Base-by-base conservation (phyloP, 2,797 vertebrate species). In the Ctenochaetus hawaiiensis region DNA sequence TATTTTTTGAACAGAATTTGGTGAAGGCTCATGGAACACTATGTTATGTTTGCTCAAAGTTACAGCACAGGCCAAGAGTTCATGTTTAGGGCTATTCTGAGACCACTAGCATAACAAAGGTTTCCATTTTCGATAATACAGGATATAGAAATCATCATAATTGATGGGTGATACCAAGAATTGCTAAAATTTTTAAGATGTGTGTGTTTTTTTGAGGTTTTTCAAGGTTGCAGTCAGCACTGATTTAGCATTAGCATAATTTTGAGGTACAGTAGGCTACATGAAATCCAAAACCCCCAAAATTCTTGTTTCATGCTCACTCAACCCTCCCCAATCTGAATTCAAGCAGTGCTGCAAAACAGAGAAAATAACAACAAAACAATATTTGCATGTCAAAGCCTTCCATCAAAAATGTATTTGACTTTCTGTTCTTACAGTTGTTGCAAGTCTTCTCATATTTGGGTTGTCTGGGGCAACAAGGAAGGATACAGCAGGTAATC, bases 401-500 rank as follows among this genome's bases (percentile, higher is more conserved):
- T n/a, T 45, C 6, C 22, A 26, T 72, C 23, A 63, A 56, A 81
- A 43, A 65, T 49, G 7, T 2, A 74, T 80, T 48, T 72, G 5
- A 82, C 26, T 75, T 22, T 85, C 57, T 85, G 75, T 76, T 80
- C 64, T 81, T 82, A 58, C 96, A 99, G 98, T 98, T 97, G 97
- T 97, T 97, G 97, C 97, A 97, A 97, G 97, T 98, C 96, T 99
- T 93, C 96, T 98, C 95, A 96, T 99, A 93, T 95, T 99, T 93
- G 97, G 98, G 93, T 96, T 97, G 91, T 97, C 96, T 95, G 96
- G 96, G 91, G 97, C 97, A 95, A 96, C 97, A 88, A 98, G 98
- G 96, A 99, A 97, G 95, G 97, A 97, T 67, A 51, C 91, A 94
- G 93, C 96, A 97, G 98, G 98, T 99, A 97, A 89, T 89, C 57